Percentiles rank a stretch among this genome's conserved stretches.
Evolutionary conservation across 2,797 vertebrate genomes (phyloP).

Genomic region (Psittacula echo): DNA sequence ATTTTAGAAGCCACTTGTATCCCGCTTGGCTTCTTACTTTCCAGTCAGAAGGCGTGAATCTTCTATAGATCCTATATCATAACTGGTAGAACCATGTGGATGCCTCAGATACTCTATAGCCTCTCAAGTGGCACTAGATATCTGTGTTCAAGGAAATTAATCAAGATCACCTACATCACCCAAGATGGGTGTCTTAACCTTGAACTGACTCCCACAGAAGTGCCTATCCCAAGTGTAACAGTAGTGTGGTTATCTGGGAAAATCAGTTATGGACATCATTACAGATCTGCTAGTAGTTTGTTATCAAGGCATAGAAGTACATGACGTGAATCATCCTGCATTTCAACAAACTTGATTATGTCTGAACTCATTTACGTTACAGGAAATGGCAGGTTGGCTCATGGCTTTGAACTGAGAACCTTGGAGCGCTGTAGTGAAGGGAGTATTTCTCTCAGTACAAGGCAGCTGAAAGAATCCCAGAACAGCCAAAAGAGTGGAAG

Average conservation of each 20-base stretch:
- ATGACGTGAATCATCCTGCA: background rate
- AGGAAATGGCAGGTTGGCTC: background rate
- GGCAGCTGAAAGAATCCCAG: background rate
- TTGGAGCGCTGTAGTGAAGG: background rate
- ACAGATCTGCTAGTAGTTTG: background rate
- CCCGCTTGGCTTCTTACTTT: background rate
- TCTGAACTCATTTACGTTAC: background rate
- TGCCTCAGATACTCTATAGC: background rate
- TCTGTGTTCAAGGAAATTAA: background rate
- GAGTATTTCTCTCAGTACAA: background rate
- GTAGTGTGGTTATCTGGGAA: background rate
- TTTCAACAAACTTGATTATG: background rate
- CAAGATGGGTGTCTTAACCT: background rate
- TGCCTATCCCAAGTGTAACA: background rate
- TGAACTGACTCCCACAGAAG: background rate
- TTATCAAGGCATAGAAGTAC: background rate
- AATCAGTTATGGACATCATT: background rate
- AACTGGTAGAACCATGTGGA: background rate
- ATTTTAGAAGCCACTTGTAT: background rate
- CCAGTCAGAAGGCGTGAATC: background rate
- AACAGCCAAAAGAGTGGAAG: background rate
- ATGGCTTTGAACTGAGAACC: background rate
- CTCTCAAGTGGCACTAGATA: background rate
- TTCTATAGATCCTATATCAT: background rate
- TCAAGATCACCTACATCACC: background rate